Evolutionary conservation across 2,113 vertebrate species (phyloP), one percentile per base, ranked within the genome.

Genomic region (Athene noctua): DNA sequence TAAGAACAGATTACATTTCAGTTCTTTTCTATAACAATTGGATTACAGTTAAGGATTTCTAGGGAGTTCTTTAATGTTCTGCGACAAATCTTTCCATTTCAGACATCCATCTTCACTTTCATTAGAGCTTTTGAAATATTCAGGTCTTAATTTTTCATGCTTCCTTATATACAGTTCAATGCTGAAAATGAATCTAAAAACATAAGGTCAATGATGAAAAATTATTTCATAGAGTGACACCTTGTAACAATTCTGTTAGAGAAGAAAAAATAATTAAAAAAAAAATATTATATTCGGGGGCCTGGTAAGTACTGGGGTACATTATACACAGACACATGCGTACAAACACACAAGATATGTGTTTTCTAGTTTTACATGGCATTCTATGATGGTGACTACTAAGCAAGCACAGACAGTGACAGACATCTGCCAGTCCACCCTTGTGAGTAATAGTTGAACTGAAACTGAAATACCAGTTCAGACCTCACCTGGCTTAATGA

Each of bases 241-340:
- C 18, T 90, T 62, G 13, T 16, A 52, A 16, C 8, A 34, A 8
- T 58, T 79, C 12, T 81, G 23, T n/a, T 54, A 77, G 10, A 86
- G 21, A 59, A 67, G 6, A 13, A 62, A 22, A 80, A 63, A 44
- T 38, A 38, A 38, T 38, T 38, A 8, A 8, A 38, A 38, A 38
- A 38, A 38, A 8, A 9, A 38, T 38, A 38, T 38, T 38, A 38
- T 38, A 38, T 38, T 38, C 9, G 40, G 8, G 5, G 4, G 3
- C 9, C 44, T 71, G 9, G 2, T 52, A 55, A 63, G 2, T 75
- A 17, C 30, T 26, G 11, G 15, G 2, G 5, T 68, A 16, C 20
- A 3, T 34, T 61, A 20, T 27, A 59, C 11, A 18, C 5, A 57
- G 6, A 23, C 18, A 42, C 2, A 26, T 0, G 0, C 3, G 12